Conservation (phyloP, 2,797 vertebrate genomes). For the Argentina silus region DNA sequence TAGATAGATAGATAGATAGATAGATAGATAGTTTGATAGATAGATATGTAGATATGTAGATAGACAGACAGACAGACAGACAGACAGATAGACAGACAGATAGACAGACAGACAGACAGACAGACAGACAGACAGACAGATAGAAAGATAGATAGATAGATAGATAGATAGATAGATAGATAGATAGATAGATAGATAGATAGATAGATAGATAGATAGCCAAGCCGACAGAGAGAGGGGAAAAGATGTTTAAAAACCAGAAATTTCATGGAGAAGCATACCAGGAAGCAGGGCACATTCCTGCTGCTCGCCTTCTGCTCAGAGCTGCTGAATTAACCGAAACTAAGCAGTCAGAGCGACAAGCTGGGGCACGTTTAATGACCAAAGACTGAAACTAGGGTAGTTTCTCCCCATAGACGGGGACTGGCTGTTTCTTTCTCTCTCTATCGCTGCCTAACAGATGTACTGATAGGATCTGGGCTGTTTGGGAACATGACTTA, state of each 20-base stretch:
- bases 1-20: background rate
- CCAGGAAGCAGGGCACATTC: constrained; percentile 49
- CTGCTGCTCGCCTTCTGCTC: constrained; percentile 48
- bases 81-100: background rate
- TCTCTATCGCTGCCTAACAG: constrained; percentile 36
- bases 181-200: no score
- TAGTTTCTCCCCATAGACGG: constrained; percentile 49
- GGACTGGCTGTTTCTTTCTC: constrained; percentile 11
- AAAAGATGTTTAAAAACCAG: no score
- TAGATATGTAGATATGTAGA: background rate
- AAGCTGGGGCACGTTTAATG: background rate
- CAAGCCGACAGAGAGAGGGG: no score
- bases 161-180: no score
- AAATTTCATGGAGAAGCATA: constrained; percentile 31
- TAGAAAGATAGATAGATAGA: background rate
- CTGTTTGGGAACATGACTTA: constrained; percentile 34
- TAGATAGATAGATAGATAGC: no score
- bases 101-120: background rate
- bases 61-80: background rate
- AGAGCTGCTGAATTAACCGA: constrained; percentile 53
- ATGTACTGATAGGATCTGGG: constrained; percentile 50
- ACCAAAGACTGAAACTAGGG: constrained; percentile 66
- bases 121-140: background rate
- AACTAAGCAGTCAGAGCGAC: constrained; percentile 17
- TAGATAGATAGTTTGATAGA: background rate